A percentile compares a stretch with the other conserved stretches of the same genome.
Conservation (phyloP, 2,113 vertebrate species). For the Hirundichthys speculiger region DNA sequence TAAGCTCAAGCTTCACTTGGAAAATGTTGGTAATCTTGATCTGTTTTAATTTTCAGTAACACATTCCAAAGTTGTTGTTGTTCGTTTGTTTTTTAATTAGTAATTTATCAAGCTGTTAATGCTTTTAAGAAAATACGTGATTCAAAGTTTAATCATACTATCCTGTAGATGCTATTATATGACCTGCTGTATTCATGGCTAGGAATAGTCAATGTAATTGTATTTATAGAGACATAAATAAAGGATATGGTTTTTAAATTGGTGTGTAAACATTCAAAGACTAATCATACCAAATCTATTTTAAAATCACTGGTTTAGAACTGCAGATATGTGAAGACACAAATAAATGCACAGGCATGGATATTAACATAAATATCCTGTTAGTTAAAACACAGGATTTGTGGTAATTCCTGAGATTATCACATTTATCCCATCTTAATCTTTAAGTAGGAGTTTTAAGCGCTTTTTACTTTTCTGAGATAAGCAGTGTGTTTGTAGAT, state of each 20-base stretch:
- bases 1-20: no score
- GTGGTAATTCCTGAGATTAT: slow-evolving; percentile 39
- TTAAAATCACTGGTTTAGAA: not conserved
- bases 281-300: slow-evolving; percentile 6
- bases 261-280: not conserved
- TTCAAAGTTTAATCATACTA: no score
- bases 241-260: not conserved
- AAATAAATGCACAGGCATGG: slow-evolving; percentile 3
- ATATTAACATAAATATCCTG: slow-evolving; percentile 39
- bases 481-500: slow-evolving; percentile 11
- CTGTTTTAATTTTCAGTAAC: no score
- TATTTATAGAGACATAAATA: not conserved
- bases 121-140: no score
- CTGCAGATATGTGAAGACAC: not conserved
- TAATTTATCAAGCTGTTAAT: no score
- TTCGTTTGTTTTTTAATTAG: no score
- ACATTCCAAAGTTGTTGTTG: no score
- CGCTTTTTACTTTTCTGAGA: slow-evolving; percentile 3
- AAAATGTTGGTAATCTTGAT: no score
- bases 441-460: slow-evolving; percentile 37
- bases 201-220: not conserved
- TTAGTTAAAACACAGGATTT: slow-evolving; percentile 43
- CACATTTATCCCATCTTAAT: slow-evolving; percentile 45
- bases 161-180: no score
- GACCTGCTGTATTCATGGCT: not conserved